These are phyloP conservation scores for Olivierus martensii DNA, from an alignment of 1,140 invertebrate species.

Conservation along the genomic window DNA sequence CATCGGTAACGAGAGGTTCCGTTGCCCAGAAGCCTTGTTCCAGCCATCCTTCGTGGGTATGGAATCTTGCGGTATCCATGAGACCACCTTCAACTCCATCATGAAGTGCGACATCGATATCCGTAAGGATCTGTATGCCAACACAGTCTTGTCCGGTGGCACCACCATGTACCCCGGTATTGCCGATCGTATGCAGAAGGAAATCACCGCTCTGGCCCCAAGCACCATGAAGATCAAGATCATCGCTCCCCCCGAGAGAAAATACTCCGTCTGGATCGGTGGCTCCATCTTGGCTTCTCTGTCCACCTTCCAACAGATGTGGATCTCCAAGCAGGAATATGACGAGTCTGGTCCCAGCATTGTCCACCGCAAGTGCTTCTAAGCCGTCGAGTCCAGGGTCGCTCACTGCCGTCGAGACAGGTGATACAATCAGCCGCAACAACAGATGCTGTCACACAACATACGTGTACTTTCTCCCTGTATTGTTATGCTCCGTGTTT, in stretches of 20 bases:
- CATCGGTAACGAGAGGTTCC: constrained; percentile 69
- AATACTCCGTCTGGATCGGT: constrained; percentile 78
- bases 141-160: constrained; percentile 39
- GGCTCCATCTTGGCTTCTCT: constrained; percentile 40
- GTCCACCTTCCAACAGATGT: constrained; percentile 43
- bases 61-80: constrained; percentile 88
- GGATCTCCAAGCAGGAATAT: constrained; percentile 37
- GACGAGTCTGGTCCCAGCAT: constrained; percentile 35
- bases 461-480: too few relatives aligned
- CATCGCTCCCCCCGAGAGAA: constrained; percentile 53
- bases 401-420: too few relatives aligned
- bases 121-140: constrained; percentile 34
- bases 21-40: constrained; percentile 41
- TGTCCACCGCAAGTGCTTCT: constrained; percentile 34
- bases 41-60: constrained; percentile 79
- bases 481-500: too few relatives aligned
- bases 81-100: constrained; percentile 64
- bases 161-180: constrained; percentile 42
- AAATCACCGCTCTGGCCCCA: constrained; percentile 32
- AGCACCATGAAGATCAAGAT: constrained; percentile 35
- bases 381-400: constrained; percentile 3
- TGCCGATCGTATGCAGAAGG: constrained; percentile 37
- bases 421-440: too few relatives aligned
- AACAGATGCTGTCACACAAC: too few relatives aligned
- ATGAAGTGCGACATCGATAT: constrained; percentile 41